Evolutionary conservation across 2,888 invertebrate species (phyloP).

Genomic region (Hyppa rectilinea): DNA sequence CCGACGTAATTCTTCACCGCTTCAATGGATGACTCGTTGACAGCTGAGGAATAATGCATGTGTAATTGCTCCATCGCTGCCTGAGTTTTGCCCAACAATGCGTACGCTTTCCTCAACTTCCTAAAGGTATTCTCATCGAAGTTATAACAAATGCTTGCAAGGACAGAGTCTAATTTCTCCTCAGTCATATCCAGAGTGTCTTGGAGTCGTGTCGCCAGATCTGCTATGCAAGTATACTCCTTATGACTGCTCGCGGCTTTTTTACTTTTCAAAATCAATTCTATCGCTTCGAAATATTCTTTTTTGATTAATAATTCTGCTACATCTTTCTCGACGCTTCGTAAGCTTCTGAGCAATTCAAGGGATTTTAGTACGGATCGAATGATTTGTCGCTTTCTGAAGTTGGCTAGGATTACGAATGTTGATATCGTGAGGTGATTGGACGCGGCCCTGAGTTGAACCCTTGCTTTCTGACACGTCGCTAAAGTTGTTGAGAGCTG

Average conservation of each 20-base stretch:
- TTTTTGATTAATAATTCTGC: slow-evolving; percentile 95
- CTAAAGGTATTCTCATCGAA: slow-evolving; percentile 95
- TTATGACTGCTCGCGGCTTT: slow-evolving; percentile 95
- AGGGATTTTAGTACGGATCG: slow-evolving; percentile 95
- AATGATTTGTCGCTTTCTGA: slow-evolving; percentile 96
- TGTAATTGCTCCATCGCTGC: slow-evolving; percentile 98
- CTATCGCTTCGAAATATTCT: slow-evolving; percentile 97
- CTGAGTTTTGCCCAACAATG: slow-evolving; percentile 96
- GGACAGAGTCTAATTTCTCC: slow-evolving; percentile 96
- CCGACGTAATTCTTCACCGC: slow-evolving; percentile 90
- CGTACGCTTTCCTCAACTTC: slow-evolving; percentile 96
- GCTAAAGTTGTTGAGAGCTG: slow-evolving; percentile 93
- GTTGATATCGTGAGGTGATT: slow-evolving; percentile 96
- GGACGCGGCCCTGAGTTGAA: slow-evolving; percentile 94
- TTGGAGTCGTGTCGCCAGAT: slow-evolving; percentile 95
- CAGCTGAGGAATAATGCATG: slow-evolving; percentile 98
- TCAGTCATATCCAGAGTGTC: slow-evolving; percentile 98
- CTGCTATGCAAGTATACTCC: slow-evolving; percentile 97
- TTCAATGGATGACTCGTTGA: slow-evolving; percentile 94
- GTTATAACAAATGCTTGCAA: slow-evolving; percentile 94
- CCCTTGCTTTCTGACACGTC: slow-evolving; percentile 93
- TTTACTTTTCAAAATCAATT: slow-evolving; percentile 96
- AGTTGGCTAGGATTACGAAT: slow-evolving; percentile 97
- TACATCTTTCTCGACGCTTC: slow-evolving; percentile 96
- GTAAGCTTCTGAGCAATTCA: slow-evolving; percentile 86